Evolutionary conservation across 2,113 vertebrate species (phyloP).

Genomic region (Rhineura floridana): DNA sequence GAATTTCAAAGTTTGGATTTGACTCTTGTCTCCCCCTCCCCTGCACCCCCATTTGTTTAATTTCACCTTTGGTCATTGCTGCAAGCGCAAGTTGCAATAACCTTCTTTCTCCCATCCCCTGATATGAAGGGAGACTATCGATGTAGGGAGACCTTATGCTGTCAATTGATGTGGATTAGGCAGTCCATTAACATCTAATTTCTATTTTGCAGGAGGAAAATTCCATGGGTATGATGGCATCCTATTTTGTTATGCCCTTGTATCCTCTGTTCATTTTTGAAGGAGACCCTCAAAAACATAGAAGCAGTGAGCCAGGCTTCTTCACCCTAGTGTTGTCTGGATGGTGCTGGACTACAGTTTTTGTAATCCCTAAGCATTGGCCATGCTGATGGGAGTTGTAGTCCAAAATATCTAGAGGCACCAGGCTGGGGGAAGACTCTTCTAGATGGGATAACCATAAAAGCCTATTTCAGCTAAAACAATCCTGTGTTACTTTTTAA

Average conservation of each 20-base stretch:
- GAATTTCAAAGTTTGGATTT: no score
- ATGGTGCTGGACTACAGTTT: no score
- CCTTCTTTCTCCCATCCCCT: not conserved
- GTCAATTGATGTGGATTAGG: not conserved
- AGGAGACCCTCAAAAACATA: slow-evolving; percentile 1
- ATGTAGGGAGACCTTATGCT: not conserved
- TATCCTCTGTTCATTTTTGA: slow-evolving; percentile 24
- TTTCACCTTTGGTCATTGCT: not conserved
- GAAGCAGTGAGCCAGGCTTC: no score
- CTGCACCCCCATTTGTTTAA: not conserved
- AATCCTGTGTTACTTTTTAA: not conserved
- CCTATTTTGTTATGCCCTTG: not conserved
- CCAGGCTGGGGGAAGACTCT: not conserved
- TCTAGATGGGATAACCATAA: not conserved
- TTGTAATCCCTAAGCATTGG: no score
- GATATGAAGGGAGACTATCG: not conserved
- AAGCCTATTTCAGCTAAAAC: not conserved
- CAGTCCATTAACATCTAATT: not conserved
- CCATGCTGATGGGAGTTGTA: no score
- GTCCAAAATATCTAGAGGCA: no score
- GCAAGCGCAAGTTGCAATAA: not conserved
- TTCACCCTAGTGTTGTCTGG: no score
- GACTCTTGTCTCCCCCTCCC: no score
- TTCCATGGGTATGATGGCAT: not conserved
- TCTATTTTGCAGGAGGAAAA: not conserved